These are phyloP conservation scores for Omphaloscelis lunosa DNA, from an alignment of 2,888 invertebrate species.

Conservation along the genomic window DNA sequence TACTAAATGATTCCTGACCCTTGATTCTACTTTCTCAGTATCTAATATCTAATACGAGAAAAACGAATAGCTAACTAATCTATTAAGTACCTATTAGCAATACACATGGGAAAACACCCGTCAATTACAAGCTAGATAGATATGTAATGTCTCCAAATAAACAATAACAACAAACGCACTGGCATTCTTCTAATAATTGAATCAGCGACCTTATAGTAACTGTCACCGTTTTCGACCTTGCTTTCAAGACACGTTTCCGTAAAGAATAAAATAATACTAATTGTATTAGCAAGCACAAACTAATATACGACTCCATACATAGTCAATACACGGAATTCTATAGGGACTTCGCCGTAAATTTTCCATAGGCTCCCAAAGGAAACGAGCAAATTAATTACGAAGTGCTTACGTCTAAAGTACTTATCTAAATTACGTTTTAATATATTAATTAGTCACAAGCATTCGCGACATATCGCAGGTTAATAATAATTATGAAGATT, in stretches of 20 bases:
- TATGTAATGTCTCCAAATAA: slow-evolving; percentile 22
- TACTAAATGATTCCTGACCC: no score
- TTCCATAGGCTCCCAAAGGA: slow-evolving; percentile 28
- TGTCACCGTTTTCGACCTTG: slow-evolving; percentile 28
- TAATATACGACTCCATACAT: background rate
- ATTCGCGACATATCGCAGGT: slow-evolving; percentile 31
- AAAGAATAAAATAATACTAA: slow-evolving; percentile 25
- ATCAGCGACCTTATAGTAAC: slow-evolving; percentile 36
- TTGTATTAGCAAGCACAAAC: slow-evolving; percentile 17
- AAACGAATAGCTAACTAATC: slow-evolving; percentile 13
- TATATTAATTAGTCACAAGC: slow-evolving; percentile 53
- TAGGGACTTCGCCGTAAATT: slow-evolving; percentile 21
- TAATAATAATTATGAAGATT: slow-evolving; percentile 52
- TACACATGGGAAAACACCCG: slow-evolving; percentile 9
- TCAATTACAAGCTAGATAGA: background rate
- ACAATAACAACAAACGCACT: slow-evolving; percentile 40
- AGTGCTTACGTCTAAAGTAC: slow-evolving; percentile 16
- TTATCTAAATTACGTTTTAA: slow-evolving; percentile 46
- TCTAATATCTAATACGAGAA: background rate
- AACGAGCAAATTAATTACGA: slow-evolving; percentile 24
- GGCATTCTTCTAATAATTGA: slow-evolving; percentile 53
- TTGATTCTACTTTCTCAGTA: slow-evolving; percentile 4
- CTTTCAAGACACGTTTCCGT: slow-evolving; percentile 19
- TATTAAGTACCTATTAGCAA: background rate
- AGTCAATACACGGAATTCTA: background rate